Evolutionary conservation across 2,797 vertebrate genomes (phyloP).

Genomic region (Falco concolor): DNA sequence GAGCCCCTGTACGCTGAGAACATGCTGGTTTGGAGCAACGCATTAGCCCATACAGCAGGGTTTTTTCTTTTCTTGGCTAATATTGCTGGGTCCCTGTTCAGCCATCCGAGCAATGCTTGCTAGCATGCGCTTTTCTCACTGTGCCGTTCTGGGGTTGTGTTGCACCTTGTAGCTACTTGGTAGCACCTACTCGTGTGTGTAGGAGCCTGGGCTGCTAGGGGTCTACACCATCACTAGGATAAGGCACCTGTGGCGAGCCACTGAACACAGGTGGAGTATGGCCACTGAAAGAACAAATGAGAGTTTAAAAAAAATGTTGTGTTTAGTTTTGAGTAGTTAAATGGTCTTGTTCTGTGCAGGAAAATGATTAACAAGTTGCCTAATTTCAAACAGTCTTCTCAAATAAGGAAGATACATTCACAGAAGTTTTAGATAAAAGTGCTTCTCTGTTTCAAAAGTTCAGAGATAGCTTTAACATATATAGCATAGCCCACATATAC

Average conservation of each 20-base stretch:
- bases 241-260: background rate
- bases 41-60: accelerated
- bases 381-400: background rate
- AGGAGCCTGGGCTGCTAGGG: background rate
- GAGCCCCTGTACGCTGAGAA: background rate
- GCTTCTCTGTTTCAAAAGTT: background rate
- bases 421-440: background rate
- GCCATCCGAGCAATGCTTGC: accelerated
- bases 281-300: background rate
- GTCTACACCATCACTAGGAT: background rate
- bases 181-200: background rate
- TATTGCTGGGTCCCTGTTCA: background rate
- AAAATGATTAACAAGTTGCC: background rate
- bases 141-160: background rate
- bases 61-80: background rate
- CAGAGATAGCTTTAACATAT: background rate
- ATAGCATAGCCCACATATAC: constrained; percentile 45
- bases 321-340: background rate
- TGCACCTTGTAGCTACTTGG: background rate
- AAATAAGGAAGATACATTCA: background rate
- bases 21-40: background rate
- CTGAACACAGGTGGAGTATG: background rate
- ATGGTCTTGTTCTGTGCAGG: background rate
- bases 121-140: accelerated
- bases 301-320: no score